Percentiles rank a stretch among this genome's conserved stretches.
phyloP scores from a whole-genome alignment of 1,140 invertebrate species.

The Hycleus cichorii region DNA sequence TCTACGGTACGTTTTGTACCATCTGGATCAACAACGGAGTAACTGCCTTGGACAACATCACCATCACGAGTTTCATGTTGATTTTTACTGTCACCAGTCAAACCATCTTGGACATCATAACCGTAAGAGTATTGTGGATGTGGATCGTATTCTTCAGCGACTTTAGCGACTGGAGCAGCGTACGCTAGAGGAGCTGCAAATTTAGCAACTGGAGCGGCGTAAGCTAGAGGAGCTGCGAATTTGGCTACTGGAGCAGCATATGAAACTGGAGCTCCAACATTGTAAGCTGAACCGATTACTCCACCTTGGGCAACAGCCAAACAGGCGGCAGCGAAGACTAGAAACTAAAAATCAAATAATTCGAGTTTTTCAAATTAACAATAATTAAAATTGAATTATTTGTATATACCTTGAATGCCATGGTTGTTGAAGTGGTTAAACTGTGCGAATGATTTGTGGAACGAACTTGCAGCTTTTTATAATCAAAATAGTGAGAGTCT shows the following conservation, averaged over 20 bases:
- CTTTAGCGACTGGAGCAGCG: constrained; percentile 23
- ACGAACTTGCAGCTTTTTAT: neutral
- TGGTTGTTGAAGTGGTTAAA: constrained; percentile 1
- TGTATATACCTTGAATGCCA: constrained; percentile 7
- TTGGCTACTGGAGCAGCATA: constrained; percentile 25
- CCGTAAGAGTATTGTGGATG: constrained; percentile 47
- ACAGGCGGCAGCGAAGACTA: constrained; percentile 39
- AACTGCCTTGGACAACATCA: constrained; percentile 41
- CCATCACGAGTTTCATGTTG: constrained; percentile 37
- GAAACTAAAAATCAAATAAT: constrained; percentile 37
- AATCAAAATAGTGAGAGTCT: neutral
- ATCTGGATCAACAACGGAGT: constrained; percentile 58
- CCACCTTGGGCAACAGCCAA: constrained; percentile 43
- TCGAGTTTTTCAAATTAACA: neutral
- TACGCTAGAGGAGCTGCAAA: constrained; percentile 38
- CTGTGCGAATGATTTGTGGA: neutral
- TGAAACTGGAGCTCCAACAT: constrained; percentile 6
- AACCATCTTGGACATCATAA: constrained; percentile 43
- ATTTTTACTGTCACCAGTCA: constrained; percentile 43
- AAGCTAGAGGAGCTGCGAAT: constrained; percentile 17
- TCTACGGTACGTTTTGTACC: constrained; percentile 58
- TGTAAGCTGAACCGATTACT: constrained; percentile 28
- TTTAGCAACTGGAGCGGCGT: constrained; percentile 28
- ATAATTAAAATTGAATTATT: neutral
- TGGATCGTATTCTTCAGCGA: constrained; percentile 23